phyloP scores from a whole-genome alignment of 2,113 vertebrate genomes.

The Mus musculus region GRCm39 chr2:93744501-93745000 shows the following conservation, averaged over 20 bases:
- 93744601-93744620: background rate
- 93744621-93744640: background rate
- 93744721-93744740: background rate
- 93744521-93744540: background rate
- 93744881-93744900: background rate
- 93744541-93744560: background rate
- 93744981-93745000: background rate
- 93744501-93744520: background rate
- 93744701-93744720: background rate
- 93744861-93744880: background rate
- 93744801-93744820: background rate
- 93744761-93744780: rapidly evolving
- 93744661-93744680: background rate
- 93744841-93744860: background rate
- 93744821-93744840: background rate
- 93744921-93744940: no score
- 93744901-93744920: background rate
- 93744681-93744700: background rate
- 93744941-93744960: no score
- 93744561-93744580: background rate
- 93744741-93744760: background rate
- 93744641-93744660: background rate
- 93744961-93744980: no score
- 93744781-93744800: background rate
- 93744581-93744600: background rate